phyloP scores from a whole-genome alignment of 1,140 invertebrate genomes.

The Plutomurus gul region DNA sequence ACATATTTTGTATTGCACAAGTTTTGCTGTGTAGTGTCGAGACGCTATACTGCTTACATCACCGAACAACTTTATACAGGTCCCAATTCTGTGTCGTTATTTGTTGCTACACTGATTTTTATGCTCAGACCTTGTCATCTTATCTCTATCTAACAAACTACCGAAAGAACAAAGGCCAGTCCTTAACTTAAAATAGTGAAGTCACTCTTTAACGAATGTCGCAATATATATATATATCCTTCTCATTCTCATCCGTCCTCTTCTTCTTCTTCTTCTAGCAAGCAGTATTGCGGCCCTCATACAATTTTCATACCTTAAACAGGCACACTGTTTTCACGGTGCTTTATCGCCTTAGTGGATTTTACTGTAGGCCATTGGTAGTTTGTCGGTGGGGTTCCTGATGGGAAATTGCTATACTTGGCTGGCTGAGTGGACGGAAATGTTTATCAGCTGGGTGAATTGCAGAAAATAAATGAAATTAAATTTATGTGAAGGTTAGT shows the following conservation, averaged over 20 bases:
- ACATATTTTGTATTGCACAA: no score
- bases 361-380: not conserved
- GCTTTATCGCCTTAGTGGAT: slow-evolving; percentile 12
- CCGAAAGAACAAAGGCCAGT: slow-evolving; percentile 22
- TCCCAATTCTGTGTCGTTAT: slow-evolving; percentile 21
- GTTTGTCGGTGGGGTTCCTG: slow-evolving; percentile 7
- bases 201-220: slow-evolving; percentile 14
- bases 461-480: slow-evolving; percentile 9
- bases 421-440: not conserved
- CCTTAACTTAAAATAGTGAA: slow-evolving; percentile 28
- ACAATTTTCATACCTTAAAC: slow-evolving; percentile 30
- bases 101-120: slow-evolving; percentile 29
- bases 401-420: not conserved
- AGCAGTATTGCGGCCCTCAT: no score
- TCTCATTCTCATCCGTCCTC: not conserved
- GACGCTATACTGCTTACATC: not conserved
- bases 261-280: not conserved
- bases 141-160: slow-evolving; percentile 30
- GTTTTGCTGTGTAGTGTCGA: no score
- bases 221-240: no score
- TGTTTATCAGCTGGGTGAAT: not conserved
- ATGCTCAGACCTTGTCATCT: slow-evolving; percentile 25
- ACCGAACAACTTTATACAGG: not conserved
- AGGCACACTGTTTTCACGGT: slow-evolving; percentile 5
- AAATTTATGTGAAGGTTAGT: slow-evolving; percentile 23